These are phyloP conservation scores for Takifugu bimaculatus DNA, from an alignment of 2,113 vertebrate genomes.

Conservation along the genomic window DNA sequence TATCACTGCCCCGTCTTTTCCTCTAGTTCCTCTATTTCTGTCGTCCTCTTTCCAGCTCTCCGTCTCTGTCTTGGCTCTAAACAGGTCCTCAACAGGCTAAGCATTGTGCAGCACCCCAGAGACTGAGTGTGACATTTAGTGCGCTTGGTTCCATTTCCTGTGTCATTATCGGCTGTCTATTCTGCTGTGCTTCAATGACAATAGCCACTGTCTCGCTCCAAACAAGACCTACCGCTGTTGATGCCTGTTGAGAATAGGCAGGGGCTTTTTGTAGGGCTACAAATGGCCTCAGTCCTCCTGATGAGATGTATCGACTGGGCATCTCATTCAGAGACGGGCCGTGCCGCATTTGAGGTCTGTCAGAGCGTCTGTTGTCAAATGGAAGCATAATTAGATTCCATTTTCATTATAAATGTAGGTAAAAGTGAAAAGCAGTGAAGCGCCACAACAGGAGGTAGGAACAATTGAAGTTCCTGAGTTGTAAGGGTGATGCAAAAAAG, in stretches of 20 bases:
- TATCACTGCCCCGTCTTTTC: conserved; percentile 29
- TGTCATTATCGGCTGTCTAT: conserved; percentile 57
- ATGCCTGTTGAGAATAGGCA: conserved; percentile 28
- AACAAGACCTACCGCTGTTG: conserved; percentile 35
- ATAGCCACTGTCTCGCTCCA: conserved; percentile 41
- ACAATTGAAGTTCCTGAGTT: too few relatives aligned
- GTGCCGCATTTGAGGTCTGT: neutral
- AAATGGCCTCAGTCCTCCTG: conserved; percentile 26
- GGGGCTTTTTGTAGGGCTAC: conserved; percentile 12
- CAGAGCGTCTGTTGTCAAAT: conserved; percentile 6
- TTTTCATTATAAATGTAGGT: conserved; percentile 6
- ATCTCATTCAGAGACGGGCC: conserved; percentile 21
- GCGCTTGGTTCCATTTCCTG: conserved; percentile 52
- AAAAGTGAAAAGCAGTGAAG: too few relatives aligned
- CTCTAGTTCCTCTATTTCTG: conserved; percentile 22
- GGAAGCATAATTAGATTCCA: conserved; percentile 7
- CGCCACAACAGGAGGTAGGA: neutral
- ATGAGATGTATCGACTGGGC: conserved; percentile 33
- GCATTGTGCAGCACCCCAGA: conserved; percentile 48
- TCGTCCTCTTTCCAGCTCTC: conserved; percentile 31
- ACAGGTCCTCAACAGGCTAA: conserved; percentile 51
- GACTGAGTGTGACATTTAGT: conserved; percentile 56
- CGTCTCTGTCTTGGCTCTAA: conserved; percentile 36
- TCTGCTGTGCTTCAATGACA: conserved; percentile 37
- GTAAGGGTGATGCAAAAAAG: neutral